Percentiles rank a stretch among this genome's conserved stretches.
Evolutionary conservation across 2,113 vertebrate species (phyloP).

Genomic region (Argyrosomus japonicus): DNA sequence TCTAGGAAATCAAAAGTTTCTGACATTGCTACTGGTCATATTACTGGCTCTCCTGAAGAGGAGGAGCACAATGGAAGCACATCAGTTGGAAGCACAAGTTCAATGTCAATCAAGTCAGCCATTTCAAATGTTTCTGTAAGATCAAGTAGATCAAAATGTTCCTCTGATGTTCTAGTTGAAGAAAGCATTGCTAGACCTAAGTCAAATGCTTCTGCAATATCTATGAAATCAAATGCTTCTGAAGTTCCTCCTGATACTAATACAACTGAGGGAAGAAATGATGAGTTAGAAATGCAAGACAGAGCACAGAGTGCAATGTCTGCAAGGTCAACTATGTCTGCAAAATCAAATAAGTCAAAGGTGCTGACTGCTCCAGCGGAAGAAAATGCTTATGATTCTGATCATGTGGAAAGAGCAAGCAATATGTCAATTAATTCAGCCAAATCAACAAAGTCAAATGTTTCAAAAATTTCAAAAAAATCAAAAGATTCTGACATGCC

Average conservation of each 20-base stretch:
- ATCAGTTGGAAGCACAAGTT: constrained; percentile 42
- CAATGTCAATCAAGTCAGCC: constrained; percentile 54
- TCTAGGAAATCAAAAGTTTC: constrained; percentile 16
- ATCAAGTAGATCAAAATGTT: constrained; percentile 61
- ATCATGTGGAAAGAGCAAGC: constrained; percentile 48
- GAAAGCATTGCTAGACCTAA: constrained; percentile 26
- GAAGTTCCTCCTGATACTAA: constrained; percentile 39
- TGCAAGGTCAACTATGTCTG: constrained; percentile 25
- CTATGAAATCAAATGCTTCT: constrained; percentile 54
- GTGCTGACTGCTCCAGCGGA: constrained; percentile 39
- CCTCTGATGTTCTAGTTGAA: constrained; percentile 43
- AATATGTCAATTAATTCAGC: constrained; percentile 58
- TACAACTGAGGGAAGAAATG: not conserved
- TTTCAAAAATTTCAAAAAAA: constrained; percentile 59
- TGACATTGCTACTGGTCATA: constrained; percentile 12
- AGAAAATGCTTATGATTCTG: constrained; percentile 24
- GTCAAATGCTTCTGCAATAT: constrained; percentile 57
- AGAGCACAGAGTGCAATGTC: constrained; percentile 42
- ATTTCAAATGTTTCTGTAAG: constrained; percentile 61
- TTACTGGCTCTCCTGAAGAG: not conserved
- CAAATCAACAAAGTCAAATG: constrained; percentile 59
- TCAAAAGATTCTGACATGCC: constrained; percentile 43
- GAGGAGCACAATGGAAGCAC: constrained; percentile 26
- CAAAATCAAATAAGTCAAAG: constrained; percentile 58
- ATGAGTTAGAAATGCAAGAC: constrained; percentile 12